phyloP scores from a whole-genome alignment of 2,113 vertebrate genomes.

The Parus major region DNA sequence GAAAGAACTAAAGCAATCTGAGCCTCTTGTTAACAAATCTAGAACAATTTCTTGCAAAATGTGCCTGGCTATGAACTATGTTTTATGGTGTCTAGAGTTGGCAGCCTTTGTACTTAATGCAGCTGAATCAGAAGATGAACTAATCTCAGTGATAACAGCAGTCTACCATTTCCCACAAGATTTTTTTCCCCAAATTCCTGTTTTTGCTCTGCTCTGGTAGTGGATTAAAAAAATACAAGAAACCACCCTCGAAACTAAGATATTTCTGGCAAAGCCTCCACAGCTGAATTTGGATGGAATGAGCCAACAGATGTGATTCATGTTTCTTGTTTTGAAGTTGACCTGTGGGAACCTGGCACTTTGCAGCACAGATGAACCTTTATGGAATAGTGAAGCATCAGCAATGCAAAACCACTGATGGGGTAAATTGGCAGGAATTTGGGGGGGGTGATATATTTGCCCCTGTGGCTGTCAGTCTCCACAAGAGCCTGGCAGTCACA shows the following conservation, averaged over 20 bases:
- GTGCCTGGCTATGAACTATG: background rate
- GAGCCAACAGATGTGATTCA: background rate
- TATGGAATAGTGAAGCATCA: background rate
- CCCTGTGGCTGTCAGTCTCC: background rate
- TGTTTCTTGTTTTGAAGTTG: background rate
- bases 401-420: background rate
- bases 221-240: background rate
- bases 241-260: background rate
- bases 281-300: background rate
- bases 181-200: background rate
- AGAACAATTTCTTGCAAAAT: background rate
- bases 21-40: background rate
- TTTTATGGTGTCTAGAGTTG: background rate
- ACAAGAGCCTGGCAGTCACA: background rate
- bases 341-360: background rate
- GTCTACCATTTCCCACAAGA: background rate
- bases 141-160: background rate
- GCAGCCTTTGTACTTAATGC: background rate
- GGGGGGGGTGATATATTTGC: rapidly evolving
- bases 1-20: background rate
- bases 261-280: background rate
- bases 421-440: background rate
- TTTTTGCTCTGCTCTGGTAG: background rate
- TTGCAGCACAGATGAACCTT: background rate
- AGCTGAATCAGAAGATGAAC: background rate